phyloP scores from a whole-genome alignment of 2,797 vertebrate genomes.

The Tympanoctomys barrerae region DNA sequence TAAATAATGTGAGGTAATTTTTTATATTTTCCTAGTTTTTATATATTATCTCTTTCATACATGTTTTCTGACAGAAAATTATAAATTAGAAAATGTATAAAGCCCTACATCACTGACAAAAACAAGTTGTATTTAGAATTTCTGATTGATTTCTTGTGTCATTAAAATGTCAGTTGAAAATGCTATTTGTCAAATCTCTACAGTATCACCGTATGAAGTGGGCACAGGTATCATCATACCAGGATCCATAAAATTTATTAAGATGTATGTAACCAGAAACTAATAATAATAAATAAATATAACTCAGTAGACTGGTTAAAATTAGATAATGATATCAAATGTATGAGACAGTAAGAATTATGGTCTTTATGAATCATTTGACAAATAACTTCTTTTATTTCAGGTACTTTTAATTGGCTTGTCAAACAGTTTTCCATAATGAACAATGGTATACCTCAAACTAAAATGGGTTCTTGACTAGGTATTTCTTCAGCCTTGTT shows the following conservation, averaged over 20 bases:
- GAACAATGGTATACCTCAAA: background rate
- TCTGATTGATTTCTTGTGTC: slow-evolving; percentile 78
- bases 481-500: background rate
- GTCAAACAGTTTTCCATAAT: background rate
- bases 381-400: slow-evolving; percentile 22
- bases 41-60: background rate
- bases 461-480: background rate
- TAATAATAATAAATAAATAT: slow-evolving; percentile 73
- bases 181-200: slow-evolving; percentile 80
- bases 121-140: slow-evolving; percentile 76
- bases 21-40: slow-evolving; percentile 14
- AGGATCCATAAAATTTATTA: slow-evolving; percentile 59
- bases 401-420: background rate
- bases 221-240: slow-evolving; percentile 69
- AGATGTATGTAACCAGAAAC: slow-evolving; percentile 75
- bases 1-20: slow-evolving; percentile 43
- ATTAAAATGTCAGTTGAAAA: slow-evolving; percentile 78
- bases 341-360: slow-evolving; percentile 17
- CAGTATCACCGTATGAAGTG: slow-evolving; percentile 74
- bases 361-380: slow-evolving; percentile 21
- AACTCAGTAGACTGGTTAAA: slow-evolving; percentile 48
- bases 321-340: slow-evolving; percentile 45
- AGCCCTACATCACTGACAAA: slow-evolving; percentile 61
- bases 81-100: background rate
- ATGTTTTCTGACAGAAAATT: slow-evolving; percentile 55